Evolutionary conservation across 1,140 invertebrate species (phyloP).

Genomic region (Danaus melanippus): DNA sequence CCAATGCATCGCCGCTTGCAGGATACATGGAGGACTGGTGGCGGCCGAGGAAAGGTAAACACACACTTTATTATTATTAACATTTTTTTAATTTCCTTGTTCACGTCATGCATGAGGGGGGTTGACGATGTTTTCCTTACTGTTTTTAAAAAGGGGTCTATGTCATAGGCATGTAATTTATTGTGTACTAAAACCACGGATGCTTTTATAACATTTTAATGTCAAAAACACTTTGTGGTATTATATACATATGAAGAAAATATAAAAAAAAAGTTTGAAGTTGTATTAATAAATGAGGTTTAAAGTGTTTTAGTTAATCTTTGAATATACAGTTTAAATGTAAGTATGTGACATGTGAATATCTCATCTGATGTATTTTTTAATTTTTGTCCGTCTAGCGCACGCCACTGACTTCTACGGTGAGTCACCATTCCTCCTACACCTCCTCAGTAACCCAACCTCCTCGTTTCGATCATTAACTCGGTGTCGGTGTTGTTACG

Average conservation of each 20-base stretch:
- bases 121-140: no score
- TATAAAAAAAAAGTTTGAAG: no score
- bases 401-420: conserved; percentile 99
- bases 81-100: conserved; percentile 4
- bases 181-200: conserved; percentile 14
- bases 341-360: conserved; percentile 20
- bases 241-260: no score
- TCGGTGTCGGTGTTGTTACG: conserved; percentile 56
- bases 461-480: conserved; percentile 40
- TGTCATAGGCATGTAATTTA: no score
- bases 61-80: conserved; percentile 49
- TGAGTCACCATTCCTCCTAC: conserved; percentile 90
- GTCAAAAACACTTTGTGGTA: no score
- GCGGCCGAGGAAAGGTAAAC: conserved; percentile 93
- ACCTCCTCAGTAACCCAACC: conserved; percentile 34
- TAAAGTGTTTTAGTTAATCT: no score
- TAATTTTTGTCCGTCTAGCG: conserved; percentile 84
- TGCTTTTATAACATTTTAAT: conserved; percentile 28
- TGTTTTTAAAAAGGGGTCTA: no score
- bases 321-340: no score
- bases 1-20: conserved; percentile 93
- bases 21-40: conserved; percentile 97
- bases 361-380: conserved; percentile 60
- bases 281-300: no score
- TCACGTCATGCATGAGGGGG: not conserved